Evolutionary conservation across 1,140 invertebrate species (phyloP), one percentile per base, ranked within the genome.

Genomic region (Drosophila funebris): DNA sequence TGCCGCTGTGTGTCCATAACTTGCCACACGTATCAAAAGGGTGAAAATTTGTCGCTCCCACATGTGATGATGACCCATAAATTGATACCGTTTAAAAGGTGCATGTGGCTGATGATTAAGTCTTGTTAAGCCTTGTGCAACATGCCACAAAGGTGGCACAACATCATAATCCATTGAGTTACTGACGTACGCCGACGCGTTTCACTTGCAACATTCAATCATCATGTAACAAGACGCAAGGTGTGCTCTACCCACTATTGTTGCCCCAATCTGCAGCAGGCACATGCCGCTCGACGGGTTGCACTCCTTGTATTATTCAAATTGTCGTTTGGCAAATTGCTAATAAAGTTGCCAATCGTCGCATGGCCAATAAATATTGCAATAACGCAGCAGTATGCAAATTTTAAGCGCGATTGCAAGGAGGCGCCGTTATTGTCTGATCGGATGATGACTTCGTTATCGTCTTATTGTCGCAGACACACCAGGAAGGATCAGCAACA

Each of bases 311-410:
- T 54, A 68, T 73, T 75, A 80, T 80, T 71, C 78, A 82, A 81
- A 81, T 81, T 57, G 68, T 57, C 43, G 53, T 20, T 54, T 78
- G 78, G 68, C 73, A 77, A 81, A 82, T 81, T 73, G 78, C 44
- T 73, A 82, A 81, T 81, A 78, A 81, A 81, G 73, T 81, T 82
- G 44, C 69, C 63, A 60, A 52, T 36, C 27, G 14, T 37, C 18
- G 29, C 33, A 31, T 76, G 48, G 41, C 63, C 56, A 56, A 82
- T 82, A 82, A 82, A 82, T 80, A 78, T 82, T 71, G 74, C 44
- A 48, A 66, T 82, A 78, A 80, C 37, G n/a, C 36, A 31, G 44
- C 64, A n/a, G n/a, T 44, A 61, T 43, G 58, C 46, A 37, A 60
- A 52, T 68, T 76, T 81, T 74, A 43, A 41, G 6, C 18, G 5